Evolutionary conservation across 2,888 invertebrate species (phyloP), one percentile per base, ranked within the genome.

Genomic region (Drosophila paranaensis): DNA sequence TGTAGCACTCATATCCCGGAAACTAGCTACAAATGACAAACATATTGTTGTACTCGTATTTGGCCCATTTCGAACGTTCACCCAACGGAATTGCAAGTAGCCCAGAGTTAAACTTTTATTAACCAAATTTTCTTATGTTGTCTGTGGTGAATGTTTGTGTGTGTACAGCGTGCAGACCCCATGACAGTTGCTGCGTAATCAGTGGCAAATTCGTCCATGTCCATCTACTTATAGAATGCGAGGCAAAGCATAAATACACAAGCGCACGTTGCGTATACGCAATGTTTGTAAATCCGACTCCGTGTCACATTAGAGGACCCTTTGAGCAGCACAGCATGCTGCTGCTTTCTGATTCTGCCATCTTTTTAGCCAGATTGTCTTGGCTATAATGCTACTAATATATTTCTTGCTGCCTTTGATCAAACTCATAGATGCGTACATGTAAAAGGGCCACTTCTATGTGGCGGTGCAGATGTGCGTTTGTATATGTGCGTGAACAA

Each of bases 351-450:
- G 30, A 14, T 14, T 27, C 45, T 58, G 25, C 50, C 67, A 66
- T 48, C 40, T 74, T 71, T 67, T 77, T 77, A 67, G 76, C 65
- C 55, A 68, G 74, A 89, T 87, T 84, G 88, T 79, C 77, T 76
- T 71, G 69, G 70, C 56, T 82, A 77, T 88, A 88, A 85, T 88
- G 81, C 82, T 71, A 88, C 78, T 88, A 85, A 85, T 87, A 88
- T 81, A 74, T 70, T 74, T 72, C 64, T 54, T 39, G 30, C 70
- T 88, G 72, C 60, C 85, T 84, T 87, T 89, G 88, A 85, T 87
- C 88, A 89, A 71, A 71, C 60, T 50, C 53, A 67, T 71, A 62
- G 48, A 55, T 55, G 62, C 66, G 58, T 27, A 61, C 72, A 71
- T 64, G 61, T 71, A 51, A 70, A 50, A 46, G 50, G 33, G 2